These are phyloP conservation scores for Trialeurodes vaporariorum DNA, from an alignment of 1,140 invertebrate genomes.

Conservation along the genomic window DNA sequence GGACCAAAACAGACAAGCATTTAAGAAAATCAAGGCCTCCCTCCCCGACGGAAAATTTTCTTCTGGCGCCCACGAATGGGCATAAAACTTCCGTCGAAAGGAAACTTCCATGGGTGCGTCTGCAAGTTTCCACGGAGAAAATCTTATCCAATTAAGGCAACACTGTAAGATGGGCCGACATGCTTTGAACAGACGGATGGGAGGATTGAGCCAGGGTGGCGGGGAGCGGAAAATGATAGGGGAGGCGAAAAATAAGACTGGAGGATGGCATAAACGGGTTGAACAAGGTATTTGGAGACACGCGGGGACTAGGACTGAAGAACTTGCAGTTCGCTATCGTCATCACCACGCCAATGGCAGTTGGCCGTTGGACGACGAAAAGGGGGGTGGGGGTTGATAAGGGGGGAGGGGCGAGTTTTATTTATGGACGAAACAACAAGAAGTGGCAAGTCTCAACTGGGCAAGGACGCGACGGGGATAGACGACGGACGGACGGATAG, in stretches of 20 bases:
- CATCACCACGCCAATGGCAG: background rate
- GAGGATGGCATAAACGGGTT: background rate
- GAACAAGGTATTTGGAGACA: background rate
- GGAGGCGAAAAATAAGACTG: background rate
- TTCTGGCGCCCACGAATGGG: background rate
- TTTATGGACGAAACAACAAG: background rate
- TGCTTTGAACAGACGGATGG: background rate
- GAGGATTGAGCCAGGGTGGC: background rate
- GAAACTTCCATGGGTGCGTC: background rate
- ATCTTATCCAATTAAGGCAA: background rate
- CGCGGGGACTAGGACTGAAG: background rate
- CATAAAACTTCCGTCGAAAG: background rate
- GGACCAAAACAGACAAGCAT: too few species aligned
- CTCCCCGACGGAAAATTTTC: background rate
- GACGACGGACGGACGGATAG: background rate
- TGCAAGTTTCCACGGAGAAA: background rate
- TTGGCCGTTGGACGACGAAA: background rate
- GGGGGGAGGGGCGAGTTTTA: background rate
- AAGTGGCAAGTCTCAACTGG: background rate
- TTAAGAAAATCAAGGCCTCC: too few species aligned
- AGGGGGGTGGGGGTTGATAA: too few species aligned
- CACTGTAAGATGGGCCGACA: background rate
- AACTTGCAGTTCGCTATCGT: background rate
- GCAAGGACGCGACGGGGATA: background rate
- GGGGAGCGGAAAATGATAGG: background rate